phyloP scores from a whole-genome alignment of 2,888 invertebrate species.

The Drosophila prostipennis region DNA sequence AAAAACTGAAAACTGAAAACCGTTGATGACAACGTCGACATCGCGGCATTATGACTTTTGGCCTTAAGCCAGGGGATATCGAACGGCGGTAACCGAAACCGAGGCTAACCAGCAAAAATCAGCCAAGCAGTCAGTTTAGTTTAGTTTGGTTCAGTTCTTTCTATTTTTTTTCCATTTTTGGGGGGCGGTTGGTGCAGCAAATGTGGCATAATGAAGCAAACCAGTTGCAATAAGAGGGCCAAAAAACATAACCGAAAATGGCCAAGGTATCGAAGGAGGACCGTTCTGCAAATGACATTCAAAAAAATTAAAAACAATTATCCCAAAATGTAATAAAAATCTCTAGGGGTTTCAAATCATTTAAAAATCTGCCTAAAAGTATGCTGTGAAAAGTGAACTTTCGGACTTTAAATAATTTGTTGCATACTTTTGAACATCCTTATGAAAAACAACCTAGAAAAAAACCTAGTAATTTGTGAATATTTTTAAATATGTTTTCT shows the following conservation, averaged over 20 bases:
- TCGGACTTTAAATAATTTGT: too few relatives aligned
- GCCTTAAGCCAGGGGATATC: conserved; percentile 55
- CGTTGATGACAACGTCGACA: conserved; percentile 62
- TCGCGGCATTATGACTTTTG: conserved; percentile 66
- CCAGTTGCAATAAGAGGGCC: conserved; percentile 27
- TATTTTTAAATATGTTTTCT: too few relatives aligned
- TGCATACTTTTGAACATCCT: too few relatives aligned
- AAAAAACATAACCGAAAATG: conserved; percentile 39
- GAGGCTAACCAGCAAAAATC: conserved; percentile 52
- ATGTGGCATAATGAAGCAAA: conserved; percentile 62
- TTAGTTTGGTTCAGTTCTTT: conserved; percentile 25
- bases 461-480: too few relatives aligned
- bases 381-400: too few relatives aligned
- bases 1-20: conserved; percentile 13
- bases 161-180: background rate
- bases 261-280: background rate
- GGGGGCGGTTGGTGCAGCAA: conserved; percentile 19
- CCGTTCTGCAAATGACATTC: background rate
- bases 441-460: too few relatives aligned
- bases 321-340: too few relatives aligned
- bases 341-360: too few relatives aligned
- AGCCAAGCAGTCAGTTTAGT: conserved; percentile 47
- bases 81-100: conserved; percentile 40
- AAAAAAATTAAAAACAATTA: background rate
- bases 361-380: too few relatives aligned